Evolutionary conservation across 2,113 vertebrate genomes (phyloP).

Genomic region (Atlantisia rogersi): DNA sequence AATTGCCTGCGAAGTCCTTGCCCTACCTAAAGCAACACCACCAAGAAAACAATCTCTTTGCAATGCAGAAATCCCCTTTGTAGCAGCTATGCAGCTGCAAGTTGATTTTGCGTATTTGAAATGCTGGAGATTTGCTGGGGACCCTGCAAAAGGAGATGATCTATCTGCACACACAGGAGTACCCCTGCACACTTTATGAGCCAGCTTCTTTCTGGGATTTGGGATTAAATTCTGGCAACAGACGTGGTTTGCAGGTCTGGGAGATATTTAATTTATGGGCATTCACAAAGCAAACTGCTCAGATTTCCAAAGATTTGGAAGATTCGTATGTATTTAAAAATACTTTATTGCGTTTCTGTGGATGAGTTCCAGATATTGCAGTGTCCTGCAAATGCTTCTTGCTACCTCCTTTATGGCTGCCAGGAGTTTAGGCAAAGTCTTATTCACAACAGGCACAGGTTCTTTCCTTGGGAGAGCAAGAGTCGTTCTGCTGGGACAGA

Average conservation of each 20-base stretch:
- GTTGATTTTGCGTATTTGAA: neutral
- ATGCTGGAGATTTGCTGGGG: neutral
- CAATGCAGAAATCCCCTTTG: neutral
- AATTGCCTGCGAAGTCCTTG: neutral
- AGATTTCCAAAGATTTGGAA: slow-evolving; percentile 4
- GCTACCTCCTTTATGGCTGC: neutral
- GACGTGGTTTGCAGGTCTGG: neutral
- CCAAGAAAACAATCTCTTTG: neutral
- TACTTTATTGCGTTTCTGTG: neutral
- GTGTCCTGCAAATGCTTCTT: neutral
- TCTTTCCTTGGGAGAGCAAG: neutral
- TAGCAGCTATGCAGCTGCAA: neutral
- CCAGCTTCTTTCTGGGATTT: neutral
- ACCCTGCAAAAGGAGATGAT: neutral
- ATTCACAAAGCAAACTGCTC: neutral
- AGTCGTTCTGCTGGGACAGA: neutral
- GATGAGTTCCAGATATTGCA: neutral
- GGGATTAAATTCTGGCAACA: neutral
- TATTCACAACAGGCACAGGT: neutral
- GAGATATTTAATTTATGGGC: neutral
- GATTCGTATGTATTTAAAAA: neutral
- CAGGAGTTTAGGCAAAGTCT: neutral
- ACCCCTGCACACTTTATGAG: neutral
- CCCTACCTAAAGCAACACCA: neutral
- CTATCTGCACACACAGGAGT: neutral